phyloP scores from a whole-genome alignment of 2,888 invertebrate species.

The Hypercompe scribonia region DNA sequence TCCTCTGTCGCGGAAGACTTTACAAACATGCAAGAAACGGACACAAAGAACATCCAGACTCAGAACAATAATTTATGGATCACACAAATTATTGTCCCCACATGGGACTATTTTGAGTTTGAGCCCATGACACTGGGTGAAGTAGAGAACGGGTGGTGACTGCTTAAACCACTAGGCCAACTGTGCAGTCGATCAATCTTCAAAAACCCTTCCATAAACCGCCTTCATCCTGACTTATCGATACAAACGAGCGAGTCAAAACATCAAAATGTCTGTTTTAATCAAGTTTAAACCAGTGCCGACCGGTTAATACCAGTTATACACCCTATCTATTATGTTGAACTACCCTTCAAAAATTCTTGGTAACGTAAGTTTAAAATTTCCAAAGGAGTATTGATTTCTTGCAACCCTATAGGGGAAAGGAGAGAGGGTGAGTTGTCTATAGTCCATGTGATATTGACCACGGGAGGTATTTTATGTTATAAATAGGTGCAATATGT shows the following conservation, averaged over 20 bases:
- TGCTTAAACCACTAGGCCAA: too few species aligned
- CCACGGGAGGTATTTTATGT: constrained; percentile 28
- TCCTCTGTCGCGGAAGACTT: too few species aligned
- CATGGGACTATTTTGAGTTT: too few species aligned
- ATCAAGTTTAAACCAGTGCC: constrained; percentile 52
- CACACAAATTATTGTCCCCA: too few species aligned
- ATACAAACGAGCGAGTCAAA: constrained; percentile 45
- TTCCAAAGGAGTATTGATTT: constrained; percentile 82
- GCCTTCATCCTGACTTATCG: constrained; percentile 46
- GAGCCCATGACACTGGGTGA: too few species aligned
- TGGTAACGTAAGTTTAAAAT: constrained; percentile 75
- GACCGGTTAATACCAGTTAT: constrained; percentile 45
- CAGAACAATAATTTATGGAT: too few species aligned
- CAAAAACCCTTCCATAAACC: constrained; percentile 30
- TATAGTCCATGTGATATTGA: constrained; percentile 59
- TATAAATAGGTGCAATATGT: not conserved
- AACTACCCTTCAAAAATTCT: constrained; percentile 64
- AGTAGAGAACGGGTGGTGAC: too few species aligned
- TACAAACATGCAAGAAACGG: too few species aligned
- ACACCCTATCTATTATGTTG: constrained; percentile 47
- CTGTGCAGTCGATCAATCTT: constrained; percentile 14
- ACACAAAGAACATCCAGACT: too few species aligned
- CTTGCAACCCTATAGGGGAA: constrained; percentile 65
- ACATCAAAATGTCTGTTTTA: constrained; percentile 48
- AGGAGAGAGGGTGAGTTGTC: constrained; percentile 56